Base-by-base conservation (phyloP, 2,113 vertebrate genomes). In the Ameiurus melas region DNA sequence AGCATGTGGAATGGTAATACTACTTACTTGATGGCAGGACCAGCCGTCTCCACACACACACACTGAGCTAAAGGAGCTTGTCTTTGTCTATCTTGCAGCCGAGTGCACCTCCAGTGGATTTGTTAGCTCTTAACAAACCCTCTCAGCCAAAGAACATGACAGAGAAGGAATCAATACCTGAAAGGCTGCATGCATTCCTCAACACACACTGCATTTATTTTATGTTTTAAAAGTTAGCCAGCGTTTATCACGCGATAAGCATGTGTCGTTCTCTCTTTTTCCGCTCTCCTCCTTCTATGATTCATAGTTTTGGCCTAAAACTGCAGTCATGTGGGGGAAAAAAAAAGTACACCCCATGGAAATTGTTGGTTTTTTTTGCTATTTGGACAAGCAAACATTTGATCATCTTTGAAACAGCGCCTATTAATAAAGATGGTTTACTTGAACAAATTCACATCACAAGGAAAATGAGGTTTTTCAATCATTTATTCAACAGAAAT, bases 91-190 rank as follows among this genome's bases (percentile, higher is more conserved):
- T 47, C 20, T 82, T 60, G 55, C 55, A 60, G 27, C 16, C 9
- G 16, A 78, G 71, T 25, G 58, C 27, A 62, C 43, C 58, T 20
- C 27, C 85, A 64, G 85, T 78, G 85, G 73, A 78, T 86, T 86
- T 86, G 85, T 64, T 78, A 62, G 55, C 73, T 86, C 58, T 86
- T 60, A 51, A 86, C 85, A 39, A 83, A 62, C 57, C 33, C 57
- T 78, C 71, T 62, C 57, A 60, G 33, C 73, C 58, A 14, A 39
- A 87, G 51, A 87, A 82, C 78, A 70, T 20, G 71, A 89, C 64
- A 30, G 57, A 86, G 68, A 60, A 73, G 13, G 43, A 71, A 89
- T 86, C 78, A 64, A 86, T 86, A 53, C 55, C 19, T 39, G 27
- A 62, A 86, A 86, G 53, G n/a, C 75, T n/a, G 17, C 77, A 70